Evolutionary conservation across 92 coral and sea anemone genomes (phyloP), one percentile per base, ranked within the genome.

Genomic region (Nematostella vectensis): DNA sequence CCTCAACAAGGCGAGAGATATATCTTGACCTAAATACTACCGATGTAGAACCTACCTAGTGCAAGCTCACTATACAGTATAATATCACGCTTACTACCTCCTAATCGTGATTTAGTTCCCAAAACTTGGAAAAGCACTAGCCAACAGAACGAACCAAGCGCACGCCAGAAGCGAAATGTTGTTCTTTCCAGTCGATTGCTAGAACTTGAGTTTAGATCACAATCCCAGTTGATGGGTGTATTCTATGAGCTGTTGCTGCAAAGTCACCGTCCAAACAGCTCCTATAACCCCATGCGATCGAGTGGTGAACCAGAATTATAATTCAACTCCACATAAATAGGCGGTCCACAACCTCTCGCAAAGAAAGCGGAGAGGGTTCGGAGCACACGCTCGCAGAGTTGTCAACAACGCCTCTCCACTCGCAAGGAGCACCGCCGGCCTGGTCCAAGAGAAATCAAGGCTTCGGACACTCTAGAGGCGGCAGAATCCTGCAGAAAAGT

Each of bases 401-500:
- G n/a, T n/a, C n/a, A n/a, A n/a, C n/a, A n/a, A n/a, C n/a, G n/a
- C 40, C 40, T 50, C 50, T 19, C n/a, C 54, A 66, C 52, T 56
- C 36, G 22, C 55, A 33, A 27, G 44, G 59, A 42, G 31, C 43
- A 54, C n/a, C 25, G 29, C 17, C 26, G 47, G 47, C 31, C 63
- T 45, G 23, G 54, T 54, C 23, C 40, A 55, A 62, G 26, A 54
- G 62, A 50, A 66, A 54, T 66, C 55, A 62, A 54, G 40, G 33
- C 40, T 42, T 55, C 19, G 53, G 72, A 55, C 18, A 55, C 55
- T 28, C 15, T 66, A 27, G 24, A 62, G 54, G 55, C 63, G 63
- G 44, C 38, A 52, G 31, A 66, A 55, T 66, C 54, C 33, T 66
- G 72, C 72, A 66, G 72, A 55, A 66, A 45, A 66, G 4, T 21